These are phyloP conservation scores for Lamprologus speciosus DNA, from an alignment of 2,113 vertebrate species.

Conservation along the genomic window DNA sequence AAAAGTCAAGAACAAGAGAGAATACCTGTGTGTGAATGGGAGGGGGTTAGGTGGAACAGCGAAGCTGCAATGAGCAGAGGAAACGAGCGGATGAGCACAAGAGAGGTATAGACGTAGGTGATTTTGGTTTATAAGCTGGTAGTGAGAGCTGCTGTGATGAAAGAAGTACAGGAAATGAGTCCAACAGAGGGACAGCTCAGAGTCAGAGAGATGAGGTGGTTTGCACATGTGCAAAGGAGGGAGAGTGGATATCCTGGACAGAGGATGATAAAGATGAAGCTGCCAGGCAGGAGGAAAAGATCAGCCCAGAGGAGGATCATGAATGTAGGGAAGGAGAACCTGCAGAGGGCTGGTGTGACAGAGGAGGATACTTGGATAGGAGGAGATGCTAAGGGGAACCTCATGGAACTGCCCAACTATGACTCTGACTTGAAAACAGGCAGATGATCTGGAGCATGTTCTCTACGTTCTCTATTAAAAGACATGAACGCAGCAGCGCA, in stretches of 20 bases:
- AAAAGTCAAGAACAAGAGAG: background rate
- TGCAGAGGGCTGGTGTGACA: background rate
- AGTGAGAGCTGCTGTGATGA: background rate
- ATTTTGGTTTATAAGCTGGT: background rate
- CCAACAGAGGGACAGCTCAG: background rate
- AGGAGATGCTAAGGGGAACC: background rate
- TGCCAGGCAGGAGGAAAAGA: background rate
- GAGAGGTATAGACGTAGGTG: background rate
- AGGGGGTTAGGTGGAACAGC: background rate
- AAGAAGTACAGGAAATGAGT: background rate
- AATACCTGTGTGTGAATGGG: background rate
- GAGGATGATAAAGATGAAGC: background rate
- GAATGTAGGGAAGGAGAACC: background rate
- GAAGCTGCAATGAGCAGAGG: background rate
- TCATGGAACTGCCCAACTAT: background rate
- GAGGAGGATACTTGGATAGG: background rate
- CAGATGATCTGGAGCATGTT: background rate
- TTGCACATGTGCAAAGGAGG: background rate
- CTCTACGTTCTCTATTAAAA: background rate
- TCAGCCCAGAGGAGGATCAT: background rate
- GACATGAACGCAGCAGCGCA: background rate
- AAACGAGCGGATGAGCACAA: background rate
- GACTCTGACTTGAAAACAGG: background rate
- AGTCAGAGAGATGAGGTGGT: background rate
- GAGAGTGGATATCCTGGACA: background rate